Evolutionary conservation across 2,888 invertebrate species (phyloP).

Genomic region (Caenorhabditis imperialis): DNA sequence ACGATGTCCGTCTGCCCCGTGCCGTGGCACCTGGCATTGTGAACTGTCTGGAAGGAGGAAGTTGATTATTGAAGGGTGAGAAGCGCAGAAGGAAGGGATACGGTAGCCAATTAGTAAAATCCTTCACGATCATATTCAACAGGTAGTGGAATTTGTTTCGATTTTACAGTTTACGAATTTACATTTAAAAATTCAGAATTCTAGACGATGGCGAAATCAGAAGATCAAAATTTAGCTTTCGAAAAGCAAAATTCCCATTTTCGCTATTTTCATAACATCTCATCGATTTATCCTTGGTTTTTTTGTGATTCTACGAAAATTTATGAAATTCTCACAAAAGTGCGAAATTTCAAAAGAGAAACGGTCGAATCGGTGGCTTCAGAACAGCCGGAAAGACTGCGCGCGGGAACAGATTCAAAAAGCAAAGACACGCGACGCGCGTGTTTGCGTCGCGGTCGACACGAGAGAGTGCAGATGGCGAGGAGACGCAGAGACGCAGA

Average conservation of each 20-base stretch:
- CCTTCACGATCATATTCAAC: too few relatives aligned
- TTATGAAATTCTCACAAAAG: not conserved
- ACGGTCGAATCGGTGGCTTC: not conserved
- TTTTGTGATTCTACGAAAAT: not conserved
- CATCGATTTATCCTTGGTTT: slow-evolving; percentile 13
- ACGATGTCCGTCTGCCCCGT: slow-evolving; percentile 16
- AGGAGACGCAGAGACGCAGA: slow-evolving; percentile 14
- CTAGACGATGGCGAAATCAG: too few relatives aligned
- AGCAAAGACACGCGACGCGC: slow-evolving; percentile 24
- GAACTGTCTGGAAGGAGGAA: too few relatives aligned
- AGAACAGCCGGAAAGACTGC: too few relatives aligned
- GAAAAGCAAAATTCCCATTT: not conserved
- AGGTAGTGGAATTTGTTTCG: too few relatives aligned
- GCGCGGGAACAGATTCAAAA: slow-evolving; percentile 25
- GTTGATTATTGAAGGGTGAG: too few relatives aligned
- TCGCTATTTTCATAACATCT: not conserved
- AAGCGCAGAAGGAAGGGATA: too few relatives aligned
- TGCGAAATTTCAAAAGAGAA: not conserved
- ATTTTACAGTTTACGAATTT: too few relatives aligned
- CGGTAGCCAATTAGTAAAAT: too few relatives aligned
- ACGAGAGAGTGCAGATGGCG: slow-evolving; percentile 1
- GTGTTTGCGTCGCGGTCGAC: slow-evolving; percentile 18
- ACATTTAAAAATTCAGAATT: too few relatives aligned
- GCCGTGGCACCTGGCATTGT: too few relatives aligned
- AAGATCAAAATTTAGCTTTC: not conserved